Conservation (phyloP, 2,113 vertebrate species). For the Dasyurus viverrinus region DNA sequence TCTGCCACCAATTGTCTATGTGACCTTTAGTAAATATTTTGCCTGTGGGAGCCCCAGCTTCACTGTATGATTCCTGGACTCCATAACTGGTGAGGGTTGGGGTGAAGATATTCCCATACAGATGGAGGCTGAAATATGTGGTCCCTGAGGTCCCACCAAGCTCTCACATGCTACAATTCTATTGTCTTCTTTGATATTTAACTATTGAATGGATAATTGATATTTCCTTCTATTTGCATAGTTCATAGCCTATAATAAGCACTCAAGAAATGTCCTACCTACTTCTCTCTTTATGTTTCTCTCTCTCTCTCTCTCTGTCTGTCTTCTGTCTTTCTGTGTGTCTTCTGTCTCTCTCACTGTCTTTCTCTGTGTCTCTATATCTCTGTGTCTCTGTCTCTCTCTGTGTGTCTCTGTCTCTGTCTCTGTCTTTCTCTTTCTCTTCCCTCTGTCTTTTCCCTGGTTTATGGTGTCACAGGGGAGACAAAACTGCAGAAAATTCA, state of each 20-base stretch:
- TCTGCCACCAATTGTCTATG: not conserved
- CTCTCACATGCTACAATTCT: not conserved
- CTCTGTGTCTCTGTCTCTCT: not conserved
- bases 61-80: not conserved
- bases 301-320: not conserved
- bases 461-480: constrained; percentile 79
- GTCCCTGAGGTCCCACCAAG: not conserved
- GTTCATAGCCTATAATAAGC: not conserved
- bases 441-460: not conserved
- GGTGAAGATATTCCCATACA: not conserved
- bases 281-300: not conserved
- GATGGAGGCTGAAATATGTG: not conserved
- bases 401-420: not conserved
- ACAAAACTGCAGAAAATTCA: constrained; percentile 79
- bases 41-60: not conserved
- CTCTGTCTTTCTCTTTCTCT: not conserved
- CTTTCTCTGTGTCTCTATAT: not conserved
- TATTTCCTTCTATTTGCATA: not conserved
- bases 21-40: not conserved
- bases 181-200: not conserved
- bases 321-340: not conserved
- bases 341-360: not conserved
- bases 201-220: not conserved
- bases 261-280: not conserved
- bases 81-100: not conserved